Base-by-base conservation (phyloP, 2,797 vertebrate species). In the Acanthopagrus latus region DNA sequence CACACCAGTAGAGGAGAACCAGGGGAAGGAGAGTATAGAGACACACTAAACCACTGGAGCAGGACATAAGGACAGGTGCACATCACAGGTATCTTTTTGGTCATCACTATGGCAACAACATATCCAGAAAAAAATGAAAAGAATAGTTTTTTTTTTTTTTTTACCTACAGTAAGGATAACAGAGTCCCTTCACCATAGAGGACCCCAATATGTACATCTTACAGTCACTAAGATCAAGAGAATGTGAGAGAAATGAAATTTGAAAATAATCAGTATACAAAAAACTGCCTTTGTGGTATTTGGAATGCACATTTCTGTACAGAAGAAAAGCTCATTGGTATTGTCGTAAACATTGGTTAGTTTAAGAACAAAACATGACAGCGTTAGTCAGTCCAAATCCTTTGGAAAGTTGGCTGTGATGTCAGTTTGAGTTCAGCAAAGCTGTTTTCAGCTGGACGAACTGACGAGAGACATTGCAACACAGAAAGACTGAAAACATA, bases 221-320 rank as follows among this genome's bases (percentile, higher is more conserved):
- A 93, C 92, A 93, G 93, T 94, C 91, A 93, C 91, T 92, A 93
- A 91, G 92, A 87, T 90, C 88, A 89, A 92, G 89, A 93, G 89
- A 93, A 92, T 85, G 92, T 81, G 78, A 91, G 81, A 90, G 69
- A 91, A 91, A 89, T 87, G 11, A 89, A 91, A 86, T 58, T 38
- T 75, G 21, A 82, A 90, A 91, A 84, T 86, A 87, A 91, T 91
- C 81, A 72, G 87, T 85, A 83, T 93, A 92, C 80, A 94, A 94
- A 93, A 88, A 94, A 95, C 92, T 93, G 93, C 92, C 91, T 93
- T 91, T 89, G 94, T 95, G 85, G 93, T 95, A 96, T 96, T 96
- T 96, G 95, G 93, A 97, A 94, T 93, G 96, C 96, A 95, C 94
- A 95, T 97, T 96, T 95, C 92, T 95, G 95, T 94, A 95, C 94